Percentiles rank a stretch among this genome's conserved stretches.
Conservation (phyloP, 2,113 vertebrate species). For the Rafetus swinhoei region DNA sequence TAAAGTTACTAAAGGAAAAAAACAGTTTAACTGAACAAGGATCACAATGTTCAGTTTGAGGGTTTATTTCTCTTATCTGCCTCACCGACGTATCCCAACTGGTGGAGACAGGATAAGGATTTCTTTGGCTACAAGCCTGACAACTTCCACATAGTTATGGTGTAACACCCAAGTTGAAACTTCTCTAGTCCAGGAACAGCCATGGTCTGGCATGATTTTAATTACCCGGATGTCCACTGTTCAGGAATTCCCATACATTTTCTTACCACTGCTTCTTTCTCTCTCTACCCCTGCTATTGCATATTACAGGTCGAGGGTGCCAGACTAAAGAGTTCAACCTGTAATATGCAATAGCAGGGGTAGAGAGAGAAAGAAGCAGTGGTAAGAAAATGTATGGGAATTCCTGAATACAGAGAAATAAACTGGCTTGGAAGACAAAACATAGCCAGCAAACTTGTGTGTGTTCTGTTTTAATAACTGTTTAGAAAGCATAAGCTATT, state of each 20-base stretch:
- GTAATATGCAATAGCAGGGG: not conserved
- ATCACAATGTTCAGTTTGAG: not conserved
- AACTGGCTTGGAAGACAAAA: fast-evolving
- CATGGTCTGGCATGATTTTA: too few relatives aligned
- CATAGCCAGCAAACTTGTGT: not conserved
- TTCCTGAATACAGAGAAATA: fast-evolving
- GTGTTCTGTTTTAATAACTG: not conserved
- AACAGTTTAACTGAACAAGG: not conserved
- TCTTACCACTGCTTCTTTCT: not conserved
- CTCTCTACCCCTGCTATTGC: not conserved
- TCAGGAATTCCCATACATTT: not conserved
- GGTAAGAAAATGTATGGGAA: not conserved
- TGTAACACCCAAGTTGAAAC: too few relatives aligned
- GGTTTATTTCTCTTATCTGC: fast-evolving
- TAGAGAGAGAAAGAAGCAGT: fast-evolving
- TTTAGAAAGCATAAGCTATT: not conserved
- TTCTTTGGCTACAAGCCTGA: not conserved
- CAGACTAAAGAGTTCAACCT: too few relatives aligned
- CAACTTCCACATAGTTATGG: not conserved
- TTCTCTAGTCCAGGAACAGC: too few relatives aligned
- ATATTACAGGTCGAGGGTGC: not conserved
- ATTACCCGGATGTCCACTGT: too few relatives aligned
- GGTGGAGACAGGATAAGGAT: not conserved
- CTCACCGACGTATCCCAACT: fast-evolving
- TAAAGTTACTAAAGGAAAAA: not conserved